These are phyloP conservation scores for Hydraecia micacea DNA, from an alignment of 2,888 invertebrate species.

Conservation along the genomic window DNA sequence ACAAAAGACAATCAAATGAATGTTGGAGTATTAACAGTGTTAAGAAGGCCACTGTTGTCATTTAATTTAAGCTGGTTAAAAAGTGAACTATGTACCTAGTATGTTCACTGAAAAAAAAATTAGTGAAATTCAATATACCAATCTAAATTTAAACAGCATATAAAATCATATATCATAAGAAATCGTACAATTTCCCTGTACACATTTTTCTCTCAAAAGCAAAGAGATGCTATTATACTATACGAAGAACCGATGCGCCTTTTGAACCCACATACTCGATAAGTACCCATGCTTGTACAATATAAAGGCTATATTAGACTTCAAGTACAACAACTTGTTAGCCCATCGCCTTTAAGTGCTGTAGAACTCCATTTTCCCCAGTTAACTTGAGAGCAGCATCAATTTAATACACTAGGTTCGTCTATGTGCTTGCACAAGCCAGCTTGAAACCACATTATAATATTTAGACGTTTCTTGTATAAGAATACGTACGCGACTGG, in stretches of 20 bases:
- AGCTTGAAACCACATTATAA: constrained; percentile 4
- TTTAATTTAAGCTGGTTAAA: background rate
- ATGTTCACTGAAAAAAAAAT: background rate
- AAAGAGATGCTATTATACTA: background rate
- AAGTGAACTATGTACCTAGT: background rate
- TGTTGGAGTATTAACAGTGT: background rate
- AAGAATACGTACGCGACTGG: too few species aligned
- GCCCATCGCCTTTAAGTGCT: constrained; percentile 45
- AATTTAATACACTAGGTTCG: constrained; percentile 47
- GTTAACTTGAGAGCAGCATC: constrained; percentile 46
- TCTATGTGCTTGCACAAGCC: constrained; percentile 21
- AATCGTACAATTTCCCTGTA: background rate
- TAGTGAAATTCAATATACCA: background rate
- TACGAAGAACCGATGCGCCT: constrained; percentile 13
- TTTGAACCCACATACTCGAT: constrained; percentile 31
- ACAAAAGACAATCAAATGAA: background rate
- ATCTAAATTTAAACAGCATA: background rate
- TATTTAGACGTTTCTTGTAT: too few species aligned
- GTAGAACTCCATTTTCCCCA: constrained; percentile 45
- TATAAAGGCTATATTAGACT: constrained; percentile 39
- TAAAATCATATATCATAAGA: background rate
- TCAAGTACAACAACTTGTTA: constrained; percentile 55
- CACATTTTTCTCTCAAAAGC: background rate
- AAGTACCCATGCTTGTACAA: constrained; percentile 31
- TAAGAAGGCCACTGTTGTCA: background rate